Evolutionary conservation across 2,888 invertebrate species (phyloP).

Genomic region (Pammene aurita): DNA sequence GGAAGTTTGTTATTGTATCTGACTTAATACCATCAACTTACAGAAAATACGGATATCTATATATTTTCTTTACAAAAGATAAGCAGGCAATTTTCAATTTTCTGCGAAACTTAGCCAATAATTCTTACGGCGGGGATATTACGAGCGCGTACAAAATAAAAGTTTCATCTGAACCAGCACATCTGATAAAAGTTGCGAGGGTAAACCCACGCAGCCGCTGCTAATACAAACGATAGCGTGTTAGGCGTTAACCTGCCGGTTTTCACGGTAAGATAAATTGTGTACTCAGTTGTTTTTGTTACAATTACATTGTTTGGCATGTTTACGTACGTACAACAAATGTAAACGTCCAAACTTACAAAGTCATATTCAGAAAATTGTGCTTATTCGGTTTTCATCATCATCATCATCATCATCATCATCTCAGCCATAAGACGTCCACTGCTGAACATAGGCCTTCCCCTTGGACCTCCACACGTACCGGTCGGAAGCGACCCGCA

Average conservation of each 20-base stretch:
- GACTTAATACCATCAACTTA: conserved; percentile 4
- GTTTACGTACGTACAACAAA: too few species aligned
- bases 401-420: too few species aligned
- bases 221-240: conserved; percentile 4
- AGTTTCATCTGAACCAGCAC: conserved; percentile 37
- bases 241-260: neutral
- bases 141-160: conserved; percentile 35
- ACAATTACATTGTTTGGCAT: neutral
- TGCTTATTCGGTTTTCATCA: too few species aligned
- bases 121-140: conserved; percentile 37
- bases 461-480: too few species aligned
- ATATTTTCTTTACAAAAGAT: conserved; percentile 30
- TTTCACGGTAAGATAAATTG: neutral
- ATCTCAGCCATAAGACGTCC: too few species aligned
- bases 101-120: conserved; percentile 37
- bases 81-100: conserved; percentile 39
- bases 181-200: conserved; percentile 37
- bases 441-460: too few species aligned
- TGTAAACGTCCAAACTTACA: too few species aligned
- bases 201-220: neutral
- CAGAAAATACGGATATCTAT: conserved; percentile 17
- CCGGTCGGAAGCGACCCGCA: too few species aligned
- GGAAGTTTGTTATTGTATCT: too few species aligned
- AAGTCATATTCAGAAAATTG: too few species aligned
- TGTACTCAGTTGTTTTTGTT: neutral